Evolutionary conservation across 2,113 vertebrate genomes (phyloP).

Genomic region (Hypocryptadius cinnamomeus): DNA sequence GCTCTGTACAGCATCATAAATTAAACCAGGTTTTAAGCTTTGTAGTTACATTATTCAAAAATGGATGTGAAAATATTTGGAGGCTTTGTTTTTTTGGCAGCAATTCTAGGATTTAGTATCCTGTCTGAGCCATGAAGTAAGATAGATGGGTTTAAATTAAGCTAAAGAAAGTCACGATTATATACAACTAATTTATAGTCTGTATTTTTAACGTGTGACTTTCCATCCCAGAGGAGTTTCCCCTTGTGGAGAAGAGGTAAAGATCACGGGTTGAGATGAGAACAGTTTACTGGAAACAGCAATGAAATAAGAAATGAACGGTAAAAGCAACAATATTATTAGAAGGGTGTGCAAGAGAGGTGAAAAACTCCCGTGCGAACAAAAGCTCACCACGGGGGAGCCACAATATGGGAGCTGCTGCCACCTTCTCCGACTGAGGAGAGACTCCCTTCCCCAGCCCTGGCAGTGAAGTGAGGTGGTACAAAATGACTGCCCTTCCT

Average conservation of each 20-base stretch:
- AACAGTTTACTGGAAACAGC: background rate
- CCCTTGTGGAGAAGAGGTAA: background rate
- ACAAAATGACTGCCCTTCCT: background rate
- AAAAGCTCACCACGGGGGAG: rapidly evolving
- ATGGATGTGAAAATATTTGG: background rate
- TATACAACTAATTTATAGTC: background rate
- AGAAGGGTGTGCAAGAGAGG: background rate
- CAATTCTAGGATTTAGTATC: background rate
- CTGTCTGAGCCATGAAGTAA: background rate
- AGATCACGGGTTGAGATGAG: background rate
- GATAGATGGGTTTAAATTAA: background rate
- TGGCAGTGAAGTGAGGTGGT: background rate
- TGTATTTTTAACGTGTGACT: background rate
- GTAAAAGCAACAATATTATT: background rate
- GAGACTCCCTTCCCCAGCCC: background rate
- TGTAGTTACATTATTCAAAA: background rate
- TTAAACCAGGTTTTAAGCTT: background rate
- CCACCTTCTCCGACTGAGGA: rapidly evolving
- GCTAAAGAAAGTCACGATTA: background rate
- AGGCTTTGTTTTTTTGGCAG: background rate
- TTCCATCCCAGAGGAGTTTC: background rate
- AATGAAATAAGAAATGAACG: background rate
- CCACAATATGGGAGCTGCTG: rapidly evolving
- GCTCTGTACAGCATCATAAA: background rate
- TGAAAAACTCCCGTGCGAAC: rapidly evolving